A percentile compares a stretch with the other conserved stretches of the same genome.
These are phyloP conservation scores for Arctopsyche grandis DNA, from an alignment of 1,140 invertebrate genomes.

Conservation along the genomic window DNA sequence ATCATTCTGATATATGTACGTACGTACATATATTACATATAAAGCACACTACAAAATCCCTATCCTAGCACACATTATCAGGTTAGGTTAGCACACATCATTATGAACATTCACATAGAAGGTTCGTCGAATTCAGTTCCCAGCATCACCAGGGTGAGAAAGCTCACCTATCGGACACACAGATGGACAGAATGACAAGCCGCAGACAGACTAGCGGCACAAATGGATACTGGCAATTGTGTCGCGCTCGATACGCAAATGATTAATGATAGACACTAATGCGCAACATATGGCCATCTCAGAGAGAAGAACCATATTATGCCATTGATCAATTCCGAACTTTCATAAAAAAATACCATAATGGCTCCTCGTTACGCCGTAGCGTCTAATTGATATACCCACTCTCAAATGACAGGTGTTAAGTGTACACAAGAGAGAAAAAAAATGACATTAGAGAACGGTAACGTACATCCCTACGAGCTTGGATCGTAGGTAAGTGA, in stretches of 20 bases:
- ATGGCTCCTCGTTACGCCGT: not conserved
- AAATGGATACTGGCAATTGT: conserved; percentile 44
- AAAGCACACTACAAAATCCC: too few species aligned
- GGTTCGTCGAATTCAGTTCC: conserved; percentile 6
- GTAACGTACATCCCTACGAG: not conserved
- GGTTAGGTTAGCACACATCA: too few species aligned
- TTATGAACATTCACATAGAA: too few species aligned
- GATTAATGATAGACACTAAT: conserved; percentile 41
- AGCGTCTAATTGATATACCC: conserved; percentile 10
- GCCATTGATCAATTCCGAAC: conserved; percentile 26
- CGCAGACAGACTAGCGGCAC: conserved; percentile 33
- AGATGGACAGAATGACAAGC: conserved; percentile 9
- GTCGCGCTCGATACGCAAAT: conserved; percentile 42
- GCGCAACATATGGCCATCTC: conserved; percentile 5
- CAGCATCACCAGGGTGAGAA: not conserved
- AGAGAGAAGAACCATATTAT: not conserved
- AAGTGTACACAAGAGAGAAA: not conserved
- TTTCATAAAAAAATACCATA: conserved; percentile 25
- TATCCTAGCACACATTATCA: too few species aligned
- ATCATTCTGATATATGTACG: too few species aligned
- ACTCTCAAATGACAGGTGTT: not conserved
- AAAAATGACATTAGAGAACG: not conserved
- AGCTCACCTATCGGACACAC: conserved; percentile 3
- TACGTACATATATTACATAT: too few species aligned
- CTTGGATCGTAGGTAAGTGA: not conserved